phyloP scores from a whole-genome alignment of 2,888 invertebrate genomes.

The Andricus quercusramuli region DNA sequence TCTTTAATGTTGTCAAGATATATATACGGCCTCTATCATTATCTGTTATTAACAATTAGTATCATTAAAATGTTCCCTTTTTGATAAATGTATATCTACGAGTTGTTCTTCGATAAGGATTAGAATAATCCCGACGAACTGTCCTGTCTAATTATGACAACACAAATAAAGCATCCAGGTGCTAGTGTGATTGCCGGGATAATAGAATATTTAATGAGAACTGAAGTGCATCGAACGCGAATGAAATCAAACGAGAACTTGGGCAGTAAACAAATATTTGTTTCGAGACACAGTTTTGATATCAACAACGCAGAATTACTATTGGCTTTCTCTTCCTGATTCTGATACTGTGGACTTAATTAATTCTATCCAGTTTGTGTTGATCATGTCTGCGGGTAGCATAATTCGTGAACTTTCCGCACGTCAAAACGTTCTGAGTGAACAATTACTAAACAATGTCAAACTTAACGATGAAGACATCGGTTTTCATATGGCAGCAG shows the following conservation, averaged over 20 bases:
- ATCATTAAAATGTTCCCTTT: too few species aligned
- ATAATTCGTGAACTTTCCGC: too few species aligned
- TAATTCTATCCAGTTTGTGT: not conserved
- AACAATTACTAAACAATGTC: too few species aligned
- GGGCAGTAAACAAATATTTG: not conserved
- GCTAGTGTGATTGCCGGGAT: not conserved
- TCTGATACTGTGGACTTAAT: not conserved
- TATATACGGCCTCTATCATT: not conserved
- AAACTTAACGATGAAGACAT: too few species aligned
- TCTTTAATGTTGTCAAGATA: not conserved
- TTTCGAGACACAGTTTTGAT: not conserved
- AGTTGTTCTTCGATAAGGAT: not conserved
- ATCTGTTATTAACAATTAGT: not conserved
- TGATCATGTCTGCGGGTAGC: not conserved
- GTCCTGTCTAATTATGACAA: not conserved
- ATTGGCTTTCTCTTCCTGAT: not conserved
- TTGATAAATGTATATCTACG: too few species aligned
- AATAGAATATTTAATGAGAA: not conserved
- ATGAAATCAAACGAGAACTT: not conserved
- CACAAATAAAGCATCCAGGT: not conserved
- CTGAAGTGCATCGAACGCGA: not conserved
- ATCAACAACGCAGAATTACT: not conserved
- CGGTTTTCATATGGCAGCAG: too few species aligned
- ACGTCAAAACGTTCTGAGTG: too few species aligned
- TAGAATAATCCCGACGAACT: not conserved